Base-by-base conservation (phyloP, 2,888 invertebrate species). In the Sesia bembeciformis region DNA sequence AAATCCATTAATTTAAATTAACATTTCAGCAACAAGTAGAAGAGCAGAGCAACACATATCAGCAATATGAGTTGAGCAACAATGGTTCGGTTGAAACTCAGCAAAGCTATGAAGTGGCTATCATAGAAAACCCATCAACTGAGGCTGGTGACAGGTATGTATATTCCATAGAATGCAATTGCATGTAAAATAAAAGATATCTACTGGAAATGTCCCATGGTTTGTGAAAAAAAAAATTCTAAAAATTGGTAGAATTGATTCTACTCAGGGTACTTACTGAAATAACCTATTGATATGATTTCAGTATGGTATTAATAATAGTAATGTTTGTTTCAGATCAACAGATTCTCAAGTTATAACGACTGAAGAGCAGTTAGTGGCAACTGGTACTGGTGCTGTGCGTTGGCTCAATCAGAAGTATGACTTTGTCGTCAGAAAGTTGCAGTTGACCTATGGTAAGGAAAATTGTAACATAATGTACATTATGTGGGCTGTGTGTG, bases 391-490 rank as follows among this genome's bases (percentile, higher is more conserved):
- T 0, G 79, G 76, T 0, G 86, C 86, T 0, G 80, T 89, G 3
- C 83, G 90, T 42, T 90, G 90, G 90, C 75, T 90, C 41, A 90
- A 88, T 60, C 85, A 87, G 66, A 90, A 89, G 55, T 88, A 86
- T 40, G 90, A 90, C 58, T 84, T 81, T 52, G 86, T 90, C 3
- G 88, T 90, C 0, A 63, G 90, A 46, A 90, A 90, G 57, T 67
- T 90, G 1, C 90, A 90, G 53, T 70, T 89, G 0, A 90, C 85
- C 57, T 89, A 88, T 63, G 90, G 90, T 89, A 49, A 72, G 74
- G 23, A 23, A 23, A 23, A 23, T 23, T 23, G 2, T 23, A 23
- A 23, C 2, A 23, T 23, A 23, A 23, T 23, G 2, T 23, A 23
- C 23, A 23, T 23, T n/a, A n/a, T n/a, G n/a, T 46, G 8, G 46